Conservation (phyloP, 2,113 vertebrate species). For the Toxotes chatareus region DNA sequence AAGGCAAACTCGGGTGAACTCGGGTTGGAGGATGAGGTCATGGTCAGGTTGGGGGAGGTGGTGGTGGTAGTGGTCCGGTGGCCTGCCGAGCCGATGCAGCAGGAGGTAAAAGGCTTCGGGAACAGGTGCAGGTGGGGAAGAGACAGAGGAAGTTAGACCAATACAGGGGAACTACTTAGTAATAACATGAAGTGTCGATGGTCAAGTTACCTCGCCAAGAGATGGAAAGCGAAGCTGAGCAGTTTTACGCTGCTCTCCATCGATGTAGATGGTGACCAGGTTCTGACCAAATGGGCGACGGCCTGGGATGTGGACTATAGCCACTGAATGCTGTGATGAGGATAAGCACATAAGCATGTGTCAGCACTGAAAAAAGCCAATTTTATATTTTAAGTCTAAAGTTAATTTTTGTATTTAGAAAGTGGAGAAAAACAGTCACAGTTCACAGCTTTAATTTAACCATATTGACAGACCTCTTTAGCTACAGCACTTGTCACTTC, state of each 20-base stretch:
- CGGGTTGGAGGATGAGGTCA: constrained; percentile 21
- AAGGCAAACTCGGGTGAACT: constrained; percentile 80
- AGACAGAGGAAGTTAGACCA: constrained; percentile 38
- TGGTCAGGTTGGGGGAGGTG: constrained; percentile 77
- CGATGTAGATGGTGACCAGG: constrained; percentile 90
- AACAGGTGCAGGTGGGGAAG: not conserved
- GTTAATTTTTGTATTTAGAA: not conserved
- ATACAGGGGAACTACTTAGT: constrained; percentile 1
- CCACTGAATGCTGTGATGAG: constrained; percentile 89
- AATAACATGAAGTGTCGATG: not conserved
- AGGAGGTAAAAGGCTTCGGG: constrained; percentile 93
- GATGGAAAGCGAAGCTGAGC: constrained; percentile 94
- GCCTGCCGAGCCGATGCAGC: constrained; percentile 96
- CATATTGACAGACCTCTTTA: not conserved
- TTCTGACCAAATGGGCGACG: constrained; percentile 96
- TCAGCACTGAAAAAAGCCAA: not conserved
- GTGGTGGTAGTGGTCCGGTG: constrained; percentile 93
- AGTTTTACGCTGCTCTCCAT: constrained; percentile 86
- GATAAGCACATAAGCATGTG: not conserved
- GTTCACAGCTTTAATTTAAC: not conserved
- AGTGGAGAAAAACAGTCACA: not conserved
- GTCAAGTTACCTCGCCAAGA: constrained; percentile 89
- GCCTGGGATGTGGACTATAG: constrained; percentile 89
- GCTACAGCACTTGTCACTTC: not conserved
- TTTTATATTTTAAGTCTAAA: not conserved